Evolutionary conservation across 1,140 invertebrate species (phyloP).

Genomic region (Saccostrea echinata): DNA sequence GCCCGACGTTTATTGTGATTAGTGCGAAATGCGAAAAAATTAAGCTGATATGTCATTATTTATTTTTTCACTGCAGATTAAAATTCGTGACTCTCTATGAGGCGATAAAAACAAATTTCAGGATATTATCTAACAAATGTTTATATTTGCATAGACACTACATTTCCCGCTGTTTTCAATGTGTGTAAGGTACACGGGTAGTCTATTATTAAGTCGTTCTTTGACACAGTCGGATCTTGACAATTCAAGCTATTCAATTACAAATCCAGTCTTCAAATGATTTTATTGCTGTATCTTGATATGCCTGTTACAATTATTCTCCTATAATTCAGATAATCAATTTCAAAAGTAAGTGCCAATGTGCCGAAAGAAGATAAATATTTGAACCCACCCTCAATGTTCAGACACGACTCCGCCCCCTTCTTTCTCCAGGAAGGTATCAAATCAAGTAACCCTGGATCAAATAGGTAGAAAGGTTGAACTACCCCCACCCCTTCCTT

Average conservation of each 20-base stretch:
- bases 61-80: background rate
- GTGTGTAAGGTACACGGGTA: background rate
- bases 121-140: slow-evolving; percentile 14
- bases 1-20: background rate
- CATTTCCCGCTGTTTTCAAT: background rate
- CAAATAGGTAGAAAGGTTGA: too few relatives aligned
- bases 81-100: slow-evolving; percentile 5
- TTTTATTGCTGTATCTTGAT: background rate
- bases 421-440: background rate
- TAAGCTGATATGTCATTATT: background rate
- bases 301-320: slow-evolving; percentile 10
- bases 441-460: too few relatives aligned
- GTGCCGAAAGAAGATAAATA: background rate
- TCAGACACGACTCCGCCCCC: background rate
- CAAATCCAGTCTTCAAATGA: background rate
- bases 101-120: background rate
- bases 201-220: background rate
- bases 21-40: background rate
- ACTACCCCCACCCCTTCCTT: too few relatives aligned
- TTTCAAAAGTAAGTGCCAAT: background rate
- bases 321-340: background rate
- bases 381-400: background rate
- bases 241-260: slow-evolving; percentile 1
- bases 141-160: background rate
- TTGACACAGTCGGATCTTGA: background rate